These are phyloP conservation scores for Heterotilapia buettikoferi DNA, from an alignment of 2,113 vertebrate species.

Conservation along the genomic window DNA sequence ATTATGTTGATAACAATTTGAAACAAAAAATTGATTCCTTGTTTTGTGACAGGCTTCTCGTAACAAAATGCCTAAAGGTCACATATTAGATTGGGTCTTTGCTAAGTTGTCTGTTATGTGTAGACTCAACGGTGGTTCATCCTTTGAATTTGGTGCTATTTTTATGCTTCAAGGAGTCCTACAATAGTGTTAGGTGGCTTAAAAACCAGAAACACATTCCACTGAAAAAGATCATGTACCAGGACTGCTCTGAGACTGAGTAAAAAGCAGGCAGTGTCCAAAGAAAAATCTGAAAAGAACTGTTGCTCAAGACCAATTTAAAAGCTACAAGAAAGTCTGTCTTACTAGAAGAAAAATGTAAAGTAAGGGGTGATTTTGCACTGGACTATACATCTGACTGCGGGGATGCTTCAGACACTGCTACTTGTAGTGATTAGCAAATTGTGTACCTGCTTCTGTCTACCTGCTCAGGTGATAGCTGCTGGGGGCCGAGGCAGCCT, in stretches of 20 bases:
- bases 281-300: background rate
- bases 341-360: background rate
- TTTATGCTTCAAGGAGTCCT: too few species aligned
- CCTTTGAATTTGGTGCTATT: too few species aligned
- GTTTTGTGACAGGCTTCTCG: too few species aligned
- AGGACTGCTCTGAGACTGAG: background rate
- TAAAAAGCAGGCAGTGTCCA: background rate
- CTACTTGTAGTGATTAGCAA: background rate
- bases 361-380: background rate
- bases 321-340: background rate
- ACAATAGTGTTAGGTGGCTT: too few species aligned
- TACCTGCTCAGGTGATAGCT: constrained; percentile 70
- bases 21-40: background rate
- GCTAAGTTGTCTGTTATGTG: too few species aligned
- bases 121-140: too few species aligned
- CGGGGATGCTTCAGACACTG: background rate
- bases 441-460: background rate
- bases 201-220: background rate
- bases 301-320: background rate
- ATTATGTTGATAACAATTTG: too few species aligned
- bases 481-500: constrained; percentile 66
- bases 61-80: too few species aligned
- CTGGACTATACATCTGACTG: background rate
- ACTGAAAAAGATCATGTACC: background rate
- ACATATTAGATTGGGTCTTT: too few species aligned